Conservation (phyloP, 2,888 invertebrate species). For the Drosophila eohydei region DNA sequence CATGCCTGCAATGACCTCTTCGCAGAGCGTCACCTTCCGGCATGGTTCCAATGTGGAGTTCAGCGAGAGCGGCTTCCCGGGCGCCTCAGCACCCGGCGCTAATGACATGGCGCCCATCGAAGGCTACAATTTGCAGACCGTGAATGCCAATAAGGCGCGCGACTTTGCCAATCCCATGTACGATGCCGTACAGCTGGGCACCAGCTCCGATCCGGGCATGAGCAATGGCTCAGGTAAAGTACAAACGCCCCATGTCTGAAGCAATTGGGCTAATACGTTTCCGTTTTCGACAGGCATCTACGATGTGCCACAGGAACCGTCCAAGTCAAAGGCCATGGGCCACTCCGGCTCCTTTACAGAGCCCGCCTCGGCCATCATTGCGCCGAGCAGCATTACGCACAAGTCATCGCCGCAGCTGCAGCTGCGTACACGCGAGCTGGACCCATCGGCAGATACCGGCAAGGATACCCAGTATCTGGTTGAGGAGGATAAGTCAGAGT, state of each 20-base stretch:
- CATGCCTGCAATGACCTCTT: slow-evolving; percentile 92
- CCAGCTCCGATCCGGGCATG: slow-evolving; percentile 86
- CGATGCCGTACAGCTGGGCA: slow-evolving; percentile 92
- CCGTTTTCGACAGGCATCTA: slow-evolving; percentile 87
- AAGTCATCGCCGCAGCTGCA: slow-evolving; percentile 90
- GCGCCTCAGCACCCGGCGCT: slow-evolving; percentile 71
- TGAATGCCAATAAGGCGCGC: slow-evolving; percentile 89
- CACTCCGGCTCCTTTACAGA: slow-evolving; percentile 85
- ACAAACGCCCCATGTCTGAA: not conserved
- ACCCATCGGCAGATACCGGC: slow-evolving; percentile 94
- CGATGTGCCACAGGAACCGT: slow-evolving; percentile 91
- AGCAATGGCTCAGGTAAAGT: slow-evolving; percentile 87
- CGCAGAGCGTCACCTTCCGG: slow-evolving; percentile 96
- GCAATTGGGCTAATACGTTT: not conserved
- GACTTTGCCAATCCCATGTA: slow-evolving; percentile 99
- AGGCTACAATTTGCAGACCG: slow-evolving; percentile 92
- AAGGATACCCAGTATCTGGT: slow-evolving; percentile 96
- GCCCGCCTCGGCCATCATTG: slow-evolving; percentile 90
- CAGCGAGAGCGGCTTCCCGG: slow-evolving; percentile 87
- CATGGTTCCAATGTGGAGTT: slow-evolving; percentile 98
- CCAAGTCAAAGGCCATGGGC: slow-evolving; percentile 87
- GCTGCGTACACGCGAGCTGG: slow-evolving; percentile 91
- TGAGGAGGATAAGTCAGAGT: slow-evolving; percentile 91
- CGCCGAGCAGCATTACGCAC: slow-evolving; percentile 93
- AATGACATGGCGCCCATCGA: slow-evolving; percentile 87